Percentiles rank a stretch among this genome's conserved stretches.
Evolutionary conservation across 2,113 vertebrate species (phyloP).

Genomic region (Aegotheles bennettii): DNA sequence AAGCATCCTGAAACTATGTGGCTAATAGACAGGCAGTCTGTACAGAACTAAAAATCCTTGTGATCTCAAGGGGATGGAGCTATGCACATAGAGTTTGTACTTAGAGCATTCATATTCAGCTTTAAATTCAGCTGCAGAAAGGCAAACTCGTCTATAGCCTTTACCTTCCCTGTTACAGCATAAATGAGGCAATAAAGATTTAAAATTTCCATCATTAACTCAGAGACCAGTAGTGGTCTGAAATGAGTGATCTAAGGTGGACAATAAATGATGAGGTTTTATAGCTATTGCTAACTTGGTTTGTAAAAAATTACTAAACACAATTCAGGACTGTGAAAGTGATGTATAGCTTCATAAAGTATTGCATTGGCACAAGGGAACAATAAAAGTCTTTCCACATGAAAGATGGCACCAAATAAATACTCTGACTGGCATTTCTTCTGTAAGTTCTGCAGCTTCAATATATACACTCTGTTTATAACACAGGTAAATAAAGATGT

Average conservation of each 20-base stretch:
- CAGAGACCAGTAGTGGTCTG: background rate
- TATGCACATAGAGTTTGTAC: background rate
- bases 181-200: background rate
- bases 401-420: conserved; percentile 38
- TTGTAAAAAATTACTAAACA: conserved; percentile 23
- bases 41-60: background rate
- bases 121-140: background rate
- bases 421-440: background rate
- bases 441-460: background rate
- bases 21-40: background rate
- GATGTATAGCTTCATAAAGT: conserved; percentile 50
- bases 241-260: conserved; percentile 4
- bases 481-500: background rate
- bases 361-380: conserved; percentile 16
- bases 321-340: conserved; percentile 36
- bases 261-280: background rate
- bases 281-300: background rate
- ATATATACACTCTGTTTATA: background rate
- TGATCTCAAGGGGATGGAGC: background rate
- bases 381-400: conserved; percentile 8
- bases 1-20: background rate
- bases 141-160: background rate
- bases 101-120: background rate
- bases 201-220: background rate
- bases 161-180: background rate